Conservation (phyloP, 2,113 vertebrate genomes). For the Carollia perspicillata region DNA sequence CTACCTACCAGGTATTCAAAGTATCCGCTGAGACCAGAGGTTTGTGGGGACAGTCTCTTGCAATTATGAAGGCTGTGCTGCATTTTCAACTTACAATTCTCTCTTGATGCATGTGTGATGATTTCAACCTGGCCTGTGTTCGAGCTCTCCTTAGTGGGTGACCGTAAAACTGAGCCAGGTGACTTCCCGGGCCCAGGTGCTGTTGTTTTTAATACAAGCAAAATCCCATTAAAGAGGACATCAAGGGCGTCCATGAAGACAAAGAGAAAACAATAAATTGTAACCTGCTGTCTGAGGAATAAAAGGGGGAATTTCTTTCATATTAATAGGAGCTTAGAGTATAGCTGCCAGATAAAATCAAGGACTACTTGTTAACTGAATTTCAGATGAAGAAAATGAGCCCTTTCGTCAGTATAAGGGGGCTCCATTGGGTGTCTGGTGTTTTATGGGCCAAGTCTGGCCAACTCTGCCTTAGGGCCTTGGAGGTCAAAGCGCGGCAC, state of each 20-base stretch:
- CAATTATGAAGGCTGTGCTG: background rate
- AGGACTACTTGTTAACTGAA: background rate
- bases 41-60: background rate
- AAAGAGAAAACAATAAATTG: background rate
- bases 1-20: background rate
- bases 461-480: background rate
- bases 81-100: background rate
- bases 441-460: background rate
- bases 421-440: background rate
- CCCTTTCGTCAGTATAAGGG: background rate
- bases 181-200: background rate
- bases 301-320: background rate
- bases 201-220: background rate
- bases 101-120: background rate
- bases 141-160: background rate
- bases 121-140: background rate
- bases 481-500: background rate
- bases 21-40: background rate
- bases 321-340: background rate
- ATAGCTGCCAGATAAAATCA: background rate
- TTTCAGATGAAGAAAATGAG: background rate
- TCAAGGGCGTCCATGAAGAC: background rate
- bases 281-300: background rate
- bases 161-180: accelerated
- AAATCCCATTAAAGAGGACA: background rate